Evolutionary conservation across 2,797 vertebrate species (phyloP).

Genomic region (Leptoclinus maculatus): DNA sequence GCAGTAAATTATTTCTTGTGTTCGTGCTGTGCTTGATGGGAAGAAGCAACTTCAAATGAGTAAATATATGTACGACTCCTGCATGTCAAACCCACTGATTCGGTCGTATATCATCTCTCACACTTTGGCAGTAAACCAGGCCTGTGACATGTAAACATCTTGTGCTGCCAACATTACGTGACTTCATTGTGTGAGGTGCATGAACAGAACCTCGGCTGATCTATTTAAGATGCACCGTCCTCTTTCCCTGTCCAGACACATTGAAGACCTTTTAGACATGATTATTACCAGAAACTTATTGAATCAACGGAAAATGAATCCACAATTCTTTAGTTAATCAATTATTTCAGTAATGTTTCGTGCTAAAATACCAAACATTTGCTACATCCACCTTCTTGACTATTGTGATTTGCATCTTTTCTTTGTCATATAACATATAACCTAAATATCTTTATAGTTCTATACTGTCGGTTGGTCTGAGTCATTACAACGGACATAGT

Average conservation of each 20-base stretch:
- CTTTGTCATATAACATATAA: background rate
- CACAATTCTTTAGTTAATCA: background rate
- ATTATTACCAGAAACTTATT: background rate
- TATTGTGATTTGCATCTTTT: background rate
- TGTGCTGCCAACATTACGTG: background rate
- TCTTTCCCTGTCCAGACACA: background rate
- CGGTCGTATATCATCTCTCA: slow-evolving; percentile 13
- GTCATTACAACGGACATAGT: background rate
- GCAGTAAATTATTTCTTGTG: slow-evolving; percentile 14
- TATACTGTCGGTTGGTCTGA: too few relatives aligned
- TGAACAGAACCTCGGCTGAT: background rate
- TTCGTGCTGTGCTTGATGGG: slow-evolving; percentile 20
- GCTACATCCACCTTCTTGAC: background rate
- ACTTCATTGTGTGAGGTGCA: background rate
- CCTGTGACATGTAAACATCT: background rate
- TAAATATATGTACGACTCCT: slow-evolving; percentile 17
- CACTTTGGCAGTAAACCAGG: slow-evolving; percentile 5
- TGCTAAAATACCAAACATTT: background rate
- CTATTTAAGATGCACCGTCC: background rate
- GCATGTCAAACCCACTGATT: slow-evolving; percentile 6
- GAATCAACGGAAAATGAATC: background rate
- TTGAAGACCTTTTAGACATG: background rate
- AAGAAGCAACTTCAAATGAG: slow-evolving; percentile 16
- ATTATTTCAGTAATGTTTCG: background rate
- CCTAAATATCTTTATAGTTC: background rate